A percentile compares a stretch with the other conserved stretches of the same genome.
Conservation (phyloP, 1,140 invertebrate species). For the Sarcophaga peregrina region DNA sequence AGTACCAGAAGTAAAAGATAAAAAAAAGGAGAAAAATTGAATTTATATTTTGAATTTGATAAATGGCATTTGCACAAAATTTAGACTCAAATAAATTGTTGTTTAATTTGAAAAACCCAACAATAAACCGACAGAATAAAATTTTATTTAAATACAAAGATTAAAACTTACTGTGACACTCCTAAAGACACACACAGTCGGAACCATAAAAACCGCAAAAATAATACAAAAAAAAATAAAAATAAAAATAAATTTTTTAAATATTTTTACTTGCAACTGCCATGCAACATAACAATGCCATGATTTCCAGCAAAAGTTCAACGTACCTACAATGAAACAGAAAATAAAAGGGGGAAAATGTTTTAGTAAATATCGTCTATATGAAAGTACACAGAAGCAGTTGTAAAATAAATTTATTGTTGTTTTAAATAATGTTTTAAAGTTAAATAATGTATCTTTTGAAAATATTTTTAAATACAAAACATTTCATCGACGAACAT, state of each 20-base stretch:
- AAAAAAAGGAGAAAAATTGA: too few species aligned
- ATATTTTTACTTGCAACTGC: background rate
- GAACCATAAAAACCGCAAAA: background rate
- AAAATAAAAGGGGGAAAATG: background rate
- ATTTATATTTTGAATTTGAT: background rate
- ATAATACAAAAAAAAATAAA: background rate
- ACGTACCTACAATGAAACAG: background rate
- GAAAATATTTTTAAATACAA: too few species aligned
- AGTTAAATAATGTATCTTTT: too few species aligned
- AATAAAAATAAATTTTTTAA: background rate
- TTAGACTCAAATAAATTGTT: conserved; percentile 10
- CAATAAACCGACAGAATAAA: background rate
- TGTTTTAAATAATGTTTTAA: conserved; percentile 9
- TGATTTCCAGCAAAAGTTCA: background rate
- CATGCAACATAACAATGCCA: too few species aligned
- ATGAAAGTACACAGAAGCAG: background rate
- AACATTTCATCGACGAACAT: too few species aligned
- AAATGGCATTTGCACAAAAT: background rate
- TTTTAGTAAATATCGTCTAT: too few species aligned
- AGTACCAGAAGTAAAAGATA: too few species aligned
- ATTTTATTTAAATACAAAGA: background rate
- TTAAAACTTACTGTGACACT: conserved; percentile 24
- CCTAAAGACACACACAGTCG: background rate
- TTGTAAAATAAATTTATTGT: background rate
- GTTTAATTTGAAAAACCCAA: background rate